Base-by-base conservation (phyloP, 2,797 vertebrate species). In the Semaprochilodus insignis region DNA sequence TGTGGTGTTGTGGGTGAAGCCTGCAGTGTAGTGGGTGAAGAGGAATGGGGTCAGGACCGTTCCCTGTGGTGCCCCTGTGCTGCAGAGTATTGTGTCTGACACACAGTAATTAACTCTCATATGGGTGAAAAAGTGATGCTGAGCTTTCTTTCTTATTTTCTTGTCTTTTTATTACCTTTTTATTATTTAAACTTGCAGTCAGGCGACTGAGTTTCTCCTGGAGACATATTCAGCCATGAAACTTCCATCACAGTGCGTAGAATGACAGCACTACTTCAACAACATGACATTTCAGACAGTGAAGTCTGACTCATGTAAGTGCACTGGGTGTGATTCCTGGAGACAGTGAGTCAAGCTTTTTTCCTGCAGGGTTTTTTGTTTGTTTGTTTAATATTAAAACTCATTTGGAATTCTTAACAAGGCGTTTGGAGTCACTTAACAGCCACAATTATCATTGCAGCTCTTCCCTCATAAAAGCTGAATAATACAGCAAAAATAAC, bases 251-350 rank as follows among this genome's bases (percentile, higher is more conserved):
- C 7, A 21, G 6, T 21, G 7, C 1, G 10, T 4, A 14, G 15
- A 66, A 40, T 59, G 34, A 44, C 11, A 66, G 27, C 19, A 66
- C 40, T 10, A 15, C 15, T 40, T 13, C 48, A 83, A 51, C 81
- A 75, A 25, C 36, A 11, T 75, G 81, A 78, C 85, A 76, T 84
- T 84, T 86, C 71, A 23, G 71, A 25, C 21, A 51, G 23, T 63
- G 48, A 75, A 27, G 23, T 62, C 48, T 57, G 51, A 74, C 62
- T 83, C 77, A 66, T 34, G 4, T 72, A 81, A 81, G 82, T 79
- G 79, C 48, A 70, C 69, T 25, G 36, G 16, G 8, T 65, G 81
- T 34, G 70, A 74, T 17, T 74, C 11, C 31, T 11, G 44, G 1
- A 66, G 65, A 67, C 27, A 0, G 25, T 81, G 80, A 82, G 36